These are phyloP conservation scores for Molothrus ater DNA, from an alignment of 2,797 vertebrate species.

Conservation along the genomic window DNA sequence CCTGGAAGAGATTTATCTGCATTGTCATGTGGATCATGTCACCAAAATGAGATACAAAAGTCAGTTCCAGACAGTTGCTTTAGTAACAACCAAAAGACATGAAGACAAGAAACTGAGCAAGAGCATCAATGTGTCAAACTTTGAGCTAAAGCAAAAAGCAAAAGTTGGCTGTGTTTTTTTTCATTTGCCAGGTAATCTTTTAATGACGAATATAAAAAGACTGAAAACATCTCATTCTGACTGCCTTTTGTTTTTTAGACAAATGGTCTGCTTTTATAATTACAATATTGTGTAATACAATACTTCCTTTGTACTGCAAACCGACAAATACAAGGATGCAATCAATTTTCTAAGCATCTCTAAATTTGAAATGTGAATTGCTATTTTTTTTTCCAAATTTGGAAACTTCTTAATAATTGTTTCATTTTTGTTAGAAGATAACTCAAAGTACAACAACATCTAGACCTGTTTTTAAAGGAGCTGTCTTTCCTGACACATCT, in stretches of 20 bases:
- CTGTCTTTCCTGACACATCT: constrained; percentile 54
- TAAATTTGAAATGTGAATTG: constrained; percentile 46
- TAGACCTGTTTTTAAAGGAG: constrained; percentile 59
- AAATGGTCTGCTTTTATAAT: constrained; percentile 73
- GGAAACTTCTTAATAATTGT: constrained; percentile 42
- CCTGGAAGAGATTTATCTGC: neutral
- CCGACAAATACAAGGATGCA: constrained; percentile 76
- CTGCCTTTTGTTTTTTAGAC: constrained; percentile 62
- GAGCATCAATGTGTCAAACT: constrained; percentile 30
- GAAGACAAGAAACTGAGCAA: constrained; percentile 36
- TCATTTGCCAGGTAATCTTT: constrained; percentile 79
- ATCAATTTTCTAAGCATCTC: constrained; percentile 66
- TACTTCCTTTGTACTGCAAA: constrained; percentile 72
- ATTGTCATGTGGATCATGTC: neutral
- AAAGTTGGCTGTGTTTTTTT: constrained; percentile 23
- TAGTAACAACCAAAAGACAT: neutral
- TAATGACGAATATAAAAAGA: constrained; percentile 81
- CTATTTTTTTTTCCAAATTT: neutral
- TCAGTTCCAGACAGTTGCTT: neutral
- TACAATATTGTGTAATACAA: constrained; percentile 75
- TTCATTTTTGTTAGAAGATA: constrained; percentile 53
- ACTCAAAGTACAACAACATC: constrained; percentile 61
- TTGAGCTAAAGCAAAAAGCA: constrained; percentile 70
- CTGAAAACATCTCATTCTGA: constrained; percentile 75
- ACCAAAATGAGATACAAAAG: neutral